phyloP scores from a whole-genome alignment of 2,113 vertebrate species.

The Takifugu flavidus region DNA sequence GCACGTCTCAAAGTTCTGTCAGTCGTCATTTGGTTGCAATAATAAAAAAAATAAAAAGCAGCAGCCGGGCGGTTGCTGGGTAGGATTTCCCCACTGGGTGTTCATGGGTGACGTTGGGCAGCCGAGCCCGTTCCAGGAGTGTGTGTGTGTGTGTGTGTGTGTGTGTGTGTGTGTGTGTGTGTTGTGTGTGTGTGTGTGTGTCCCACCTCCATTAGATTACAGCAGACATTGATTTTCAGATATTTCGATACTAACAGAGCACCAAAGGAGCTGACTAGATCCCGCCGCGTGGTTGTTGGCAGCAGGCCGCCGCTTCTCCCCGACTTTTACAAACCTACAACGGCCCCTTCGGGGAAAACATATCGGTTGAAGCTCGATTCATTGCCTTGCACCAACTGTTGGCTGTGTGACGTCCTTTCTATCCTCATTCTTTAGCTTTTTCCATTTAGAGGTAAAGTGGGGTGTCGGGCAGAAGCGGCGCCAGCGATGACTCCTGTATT shows the following conservation, averaged over 20 bases:
- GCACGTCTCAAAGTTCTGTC: constrained; percentile 6
- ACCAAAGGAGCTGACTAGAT: background rate
- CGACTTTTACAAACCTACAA: too few species aligned
- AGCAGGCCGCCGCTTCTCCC: too few species aligned
- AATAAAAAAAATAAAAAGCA: constrained; percentile 12
- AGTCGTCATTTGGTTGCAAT: constrained; percentile 19
- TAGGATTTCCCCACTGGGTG: constrained; percentile 9
- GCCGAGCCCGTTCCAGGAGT: background rate
- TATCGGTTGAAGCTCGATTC: constrained; percentile 25
- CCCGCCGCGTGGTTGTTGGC: background rate
- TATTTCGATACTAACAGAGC: background rate
- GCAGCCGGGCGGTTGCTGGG: background rate
- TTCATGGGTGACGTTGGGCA: constrained; percentile 2
- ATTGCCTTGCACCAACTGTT: constrained; percentile 9
- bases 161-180: too few species aligned
- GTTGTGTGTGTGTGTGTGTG: too few species aligned
- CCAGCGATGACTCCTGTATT: too few species aligned
- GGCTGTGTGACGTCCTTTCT: constrained; percentile 2
- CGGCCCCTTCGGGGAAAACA: background rate
- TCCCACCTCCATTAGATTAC: constrained; percentile 1
- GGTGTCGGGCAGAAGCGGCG: too few species aligned
- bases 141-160: too few species aligned
- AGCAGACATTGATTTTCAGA: background rate
- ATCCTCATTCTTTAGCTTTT: background rate
- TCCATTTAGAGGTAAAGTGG: too few species aligned